Evolutionary conservation across 2,797 vertebrate species (phyloP).

Genomic region (Tadarida brasiliensis): DNA sequence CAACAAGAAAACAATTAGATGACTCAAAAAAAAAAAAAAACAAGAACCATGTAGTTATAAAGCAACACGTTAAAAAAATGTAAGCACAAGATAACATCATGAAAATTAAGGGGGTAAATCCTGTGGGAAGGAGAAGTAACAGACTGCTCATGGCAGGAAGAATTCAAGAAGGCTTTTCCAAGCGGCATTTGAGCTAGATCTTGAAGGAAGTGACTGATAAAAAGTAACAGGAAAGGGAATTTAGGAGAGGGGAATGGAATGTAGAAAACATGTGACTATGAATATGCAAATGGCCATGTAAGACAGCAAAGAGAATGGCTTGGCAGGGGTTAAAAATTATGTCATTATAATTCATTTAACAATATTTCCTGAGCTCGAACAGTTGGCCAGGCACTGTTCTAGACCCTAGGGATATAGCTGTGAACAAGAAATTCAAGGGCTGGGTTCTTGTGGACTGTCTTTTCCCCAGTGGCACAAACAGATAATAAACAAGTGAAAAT

Average conservation of each 20-base stretch:
- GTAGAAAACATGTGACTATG: not conserved
- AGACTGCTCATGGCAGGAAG: not conserved
- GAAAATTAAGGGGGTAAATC: not conserved
- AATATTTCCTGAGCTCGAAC: not conserved
- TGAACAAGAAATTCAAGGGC: not conserved
- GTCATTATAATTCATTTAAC: not conserved
- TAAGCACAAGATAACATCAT: not conserved
- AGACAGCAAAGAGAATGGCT: not conserved
- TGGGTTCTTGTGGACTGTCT: not conserved
- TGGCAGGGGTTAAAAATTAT: not conserved
- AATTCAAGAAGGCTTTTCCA: constrained; percentile 14
- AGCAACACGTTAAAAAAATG: not conserved
- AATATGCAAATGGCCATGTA: not conserved
- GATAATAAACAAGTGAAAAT: constrained; percentile 7
- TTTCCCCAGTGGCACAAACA: not conserved
- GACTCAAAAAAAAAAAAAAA: not conserved
- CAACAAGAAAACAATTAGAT: not conserved
- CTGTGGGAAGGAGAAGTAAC: not conserved
- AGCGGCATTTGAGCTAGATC: not conserved
- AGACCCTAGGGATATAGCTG: not conserved
- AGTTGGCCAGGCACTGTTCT: not conserved
- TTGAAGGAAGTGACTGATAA: constrained; percentile 21
- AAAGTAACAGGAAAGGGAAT: not conserved
- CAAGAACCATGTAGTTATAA: not conserved
- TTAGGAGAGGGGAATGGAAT: not conserved